Evolutionary conservation across 2,888 invertebrate species (phyloP).

Genomic region (Mechanitis mazaeus): DNA sequence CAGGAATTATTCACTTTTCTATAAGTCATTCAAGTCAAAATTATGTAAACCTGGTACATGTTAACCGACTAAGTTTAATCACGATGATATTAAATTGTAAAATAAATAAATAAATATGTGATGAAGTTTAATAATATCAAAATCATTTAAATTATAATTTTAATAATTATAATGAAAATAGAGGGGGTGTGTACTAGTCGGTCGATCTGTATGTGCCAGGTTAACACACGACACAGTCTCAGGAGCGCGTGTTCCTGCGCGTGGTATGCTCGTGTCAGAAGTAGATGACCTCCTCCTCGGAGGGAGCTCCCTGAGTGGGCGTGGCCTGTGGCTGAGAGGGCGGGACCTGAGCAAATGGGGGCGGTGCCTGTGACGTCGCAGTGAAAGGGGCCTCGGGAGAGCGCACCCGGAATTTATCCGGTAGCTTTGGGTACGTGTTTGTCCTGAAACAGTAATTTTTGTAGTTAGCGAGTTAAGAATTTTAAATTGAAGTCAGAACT

Average conservation of each 20-base stretch:
- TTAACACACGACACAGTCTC: conserved; percentile 65
- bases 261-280: conserved; percentile 73
- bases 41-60: neutral
- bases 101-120: too few species aligned
- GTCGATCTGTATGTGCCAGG: neutral
- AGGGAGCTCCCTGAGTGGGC: conserved; percentile 20
- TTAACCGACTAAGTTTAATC: neutral
- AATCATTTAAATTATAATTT: too few species aligned
- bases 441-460: conserved; percentile 60
- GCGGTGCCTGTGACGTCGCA: conserved; percentile 74
- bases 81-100: neutral
- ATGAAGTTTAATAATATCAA: too few species aligned
- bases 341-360: conserved; percentile 9
- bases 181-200: neutral
- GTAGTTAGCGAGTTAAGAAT: neutral
- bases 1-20: too few species aligned
- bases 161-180: too few species aligned
- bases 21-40: too few species aligned
- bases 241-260: conserved; percentile 50
- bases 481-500: too few species aligned
- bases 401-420: conserved; percentile 81
- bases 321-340: too few species aligned
- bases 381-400: conserved; percentile 59
- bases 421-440: conserved; percentile 83
- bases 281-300: conserved; percentile 79